Evolutionary conservation across 2,888 invertebrate genomes (phyloP), one percentile per base, ranked within the genome.

Genomic region (Caenorhabditis auriculariae): DNA sequence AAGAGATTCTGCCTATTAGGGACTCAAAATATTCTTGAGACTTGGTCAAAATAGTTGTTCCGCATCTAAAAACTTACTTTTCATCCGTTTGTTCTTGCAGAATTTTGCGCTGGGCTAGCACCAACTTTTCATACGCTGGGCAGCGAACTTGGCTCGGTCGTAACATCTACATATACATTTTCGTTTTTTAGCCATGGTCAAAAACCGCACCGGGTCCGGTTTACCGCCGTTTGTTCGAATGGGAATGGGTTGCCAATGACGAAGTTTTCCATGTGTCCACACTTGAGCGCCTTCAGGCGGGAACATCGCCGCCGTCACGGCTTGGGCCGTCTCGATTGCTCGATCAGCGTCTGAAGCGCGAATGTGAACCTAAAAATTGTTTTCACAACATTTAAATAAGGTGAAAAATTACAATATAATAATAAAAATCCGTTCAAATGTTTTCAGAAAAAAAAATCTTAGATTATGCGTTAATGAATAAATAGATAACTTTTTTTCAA

Each of bases 281-380:
- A 56, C 32, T 29, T 67, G 60, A 7, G 47, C 38, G 2, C 49
- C 48, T 24, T 56, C 54, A 6, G 75, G 73, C 21, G 69, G 88
- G 81, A 87, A 91, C 41, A 91, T 82, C 0, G 90, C 91, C 47
- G 91, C 90, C 64, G 91, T 84, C 81, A 90, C 88, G 1, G 88
- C 86, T 79, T 88, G 87, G 0, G 91, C 93, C 54, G 91, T 91
- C 90, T 91, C 91, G 49, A 84, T 60, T 2, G 83, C 82, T 26
- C 83, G 60, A 46, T 83, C 83, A 26, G 60, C 60, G 58, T 82
- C 78, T n/a, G 83, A 82, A 54, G 83, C 82, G 15, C 78, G 69
- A 5, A 83, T 72, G 26, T 66, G 59, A 19, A 82, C 53, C 61
- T 75, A 58, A 35, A 26, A 2, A 4, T 9, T 42, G 21, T 37